These are phyloP conservation scores for Odobenus rosmarus DNA, from an alignment of 2,113 vertebrate species.

Conservation along the genomic window DNA sequence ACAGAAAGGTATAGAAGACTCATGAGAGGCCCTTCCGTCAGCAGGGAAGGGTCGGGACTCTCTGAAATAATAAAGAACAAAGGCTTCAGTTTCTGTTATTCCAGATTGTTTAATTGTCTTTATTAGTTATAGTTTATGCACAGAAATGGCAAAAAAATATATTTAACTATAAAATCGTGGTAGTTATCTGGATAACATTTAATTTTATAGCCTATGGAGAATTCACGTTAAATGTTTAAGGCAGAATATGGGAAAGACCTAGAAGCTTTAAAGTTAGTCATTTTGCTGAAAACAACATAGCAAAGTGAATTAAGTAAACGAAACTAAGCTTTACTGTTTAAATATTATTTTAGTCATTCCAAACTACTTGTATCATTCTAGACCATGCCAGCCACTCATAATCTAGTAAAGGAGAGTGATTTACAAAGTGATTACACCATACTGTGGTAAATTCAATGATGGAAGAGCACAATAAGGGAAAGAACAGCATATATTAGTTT, in stretches of 20 bases:
- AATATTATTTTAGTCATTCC: conserved; percentile 24
- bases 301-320: neutral
- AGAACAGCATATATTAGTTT: neutral
- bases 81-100: conserved; percentile 67
- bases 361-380: neutral
- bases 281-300: conserved; percentile 52
- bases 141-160: conserved; percentile 67
- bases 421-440: neutral
- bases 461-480: neutral
- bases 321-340: conserved; percentile 50
- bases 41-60: conserved; percentile 67
- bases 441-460: neutral
- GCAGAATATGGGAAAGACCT: conserved; percentile 17
- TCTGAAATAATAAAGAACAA: conserved; percentile 62
- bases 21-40: conserved; percentile 59
- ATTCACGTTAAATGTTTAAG: conserved; percentile 52
- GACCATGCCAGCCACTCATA: neutral
- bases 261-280: conserved; percentile 58
- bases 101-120: conserved; percentile 46
- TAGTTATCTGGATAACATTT: conserved; percentile 66
- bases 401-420: neutral
- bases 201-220: conserved; percentile 36
- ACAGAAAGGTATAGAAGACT: conserved; percentile 65
- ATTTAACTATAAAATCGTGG: conserved; percentile 55
- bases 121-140: conserved; percentile 73